A percentile compares a stretch with the other conserved stretches of the same genome.
Evolutionary conservation across 1,140 invertebrate genomes (phyloP).

Genomic region (Drosophila sturtevanti): DNA sequence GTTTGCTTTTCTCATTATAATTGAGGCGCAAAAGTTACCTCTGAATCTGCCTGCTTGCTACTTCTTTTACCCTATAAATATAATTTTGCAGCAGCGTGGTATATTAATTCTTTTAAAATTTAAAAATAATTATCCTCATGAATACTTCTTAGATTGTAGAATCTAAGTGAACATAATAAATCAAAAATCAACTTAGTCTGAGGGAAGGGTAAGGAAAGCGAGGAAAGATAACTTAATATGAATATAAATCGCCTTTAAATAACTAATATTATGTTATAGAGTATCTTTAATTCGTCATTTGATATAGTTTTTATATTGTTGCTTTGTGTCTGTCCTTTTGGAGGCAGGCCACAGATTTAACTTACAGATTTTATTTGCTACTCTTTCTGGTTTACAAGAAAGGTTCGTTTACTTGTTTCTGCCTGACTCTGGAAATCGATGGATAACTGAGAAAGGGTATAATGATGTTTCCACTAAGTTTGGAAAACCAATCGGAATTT

Average conservation of each 20-base stretch:
- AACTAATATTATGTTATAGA: neutral
- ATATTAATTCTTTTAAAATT: neutral
- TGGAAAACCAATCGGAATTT: neutral
- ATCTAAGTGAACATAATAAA: too few relatives aligned
- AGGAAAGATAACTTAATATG: too few relatives aligned
- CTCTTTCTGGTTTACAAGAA: constrained; percentile 6
- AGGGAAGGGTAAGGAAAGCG: too few relatives aligned
- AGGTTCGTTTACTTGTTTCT: neutral
- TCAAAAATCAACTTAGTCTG: too few relatives aligned
- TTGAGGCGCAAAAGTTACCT: constrained; percentile 58
- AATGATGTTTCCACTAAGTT: neutral
- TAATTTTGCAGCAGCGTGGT: too few relatives aligned
- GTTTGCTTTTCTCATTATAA: constrained; percentile 82
- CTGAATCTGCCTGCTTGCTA: constrained; percentile 20
- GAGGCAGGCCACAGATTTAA: constrained; percentile 52
- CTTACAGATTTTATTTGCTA: constrained; percentile 53
- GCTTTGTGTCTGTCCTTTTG: constrained; percentile 24
- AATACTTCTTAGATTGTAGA: too few relatives aligned
- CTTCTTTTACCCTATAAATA: constrained; percentile 14
- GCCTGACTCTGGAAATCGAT: neutral
- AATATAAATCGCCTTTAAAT: too few relatives aligned
- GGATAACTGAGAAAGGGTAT: neutral
- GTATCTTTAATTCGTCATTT: neutral
- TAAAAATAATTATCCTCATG: too few relatives aligned
- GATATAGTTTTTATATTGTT: constrained; percentile 6